phyloP scores from a whole-genome alignment of 2,797 vertebrate species.

The Darevskia mixta region DNA sequence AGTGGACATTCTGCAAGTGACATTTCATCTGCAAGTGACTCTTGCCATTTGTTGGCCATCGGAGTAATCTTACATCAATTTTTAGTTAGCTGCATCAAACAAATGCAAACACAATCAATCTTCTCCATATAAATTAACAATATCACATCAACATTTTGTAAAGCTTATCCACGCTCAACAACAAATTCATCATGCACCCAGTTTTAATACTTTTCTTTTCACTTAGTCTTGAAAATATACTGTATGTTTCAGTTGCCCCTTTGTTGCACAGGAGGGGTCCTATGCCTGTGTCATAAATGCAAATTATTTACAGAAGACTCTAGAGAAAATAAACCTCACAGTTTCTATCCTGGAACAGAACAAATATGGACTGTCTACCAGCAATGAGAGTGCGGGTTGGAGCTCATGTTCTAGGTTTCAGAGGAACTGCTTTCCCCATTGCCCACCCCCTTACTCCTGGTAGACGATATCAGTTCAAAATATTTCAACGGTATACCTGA shows the following conservation, averaged over 20 bases:
- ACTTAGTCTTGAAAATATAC: slow-evolving; percentile 39
- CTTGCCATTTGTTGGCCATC: not conserved
- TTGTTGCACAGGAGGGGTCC: slow-evolving; percentile 47
- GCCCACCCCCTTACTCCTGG: slow-evolving; percentile 26
- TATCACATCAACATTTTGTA: slow-evolving; percentile 43
- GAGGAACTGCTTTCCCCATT: not conserved
- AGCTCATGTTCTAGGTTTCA: too few species aligned
- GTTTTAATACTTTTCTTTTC: slow-evolving; percentile 45
- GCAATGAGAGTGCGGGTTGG: not conserved
- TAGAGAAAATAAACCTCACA: not conserved
- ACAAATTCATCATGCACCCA: slow-evolving; percentile 2
- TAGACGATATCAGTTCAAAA: not conserved
- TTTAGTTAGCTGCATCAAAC: slow-evolving; percentile 33
- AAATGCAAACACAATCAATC: slow-evolving; percentile 33
- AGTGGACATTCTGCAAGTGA: not conserved
- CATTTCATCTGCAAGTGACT: not conserved
- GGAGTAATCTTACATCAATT: slow-evolving; percentile 35
- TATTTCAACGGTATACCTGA: not conserved
- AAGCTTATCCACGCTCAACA: slow-evolving; percentile 31
- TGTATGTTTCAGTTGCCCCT: slow-evolving; percentile 28
- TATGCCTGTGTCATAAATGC: slow-evolving; percentile 15
- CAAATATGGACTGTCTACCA: slow-evolving; percentile 7
- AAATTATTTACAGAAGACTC: slow-evolving; percentile 49
- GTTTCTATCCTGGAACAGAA: slow-evolving; percentile 41
- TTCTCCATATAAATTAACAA: slow-evolving; percentile 21